These are phyloP conservation scores for Diplazon laetatorius DNA, from an alignment of 2,888 invertebrate species.

Conservation along the genomic window DNA sequence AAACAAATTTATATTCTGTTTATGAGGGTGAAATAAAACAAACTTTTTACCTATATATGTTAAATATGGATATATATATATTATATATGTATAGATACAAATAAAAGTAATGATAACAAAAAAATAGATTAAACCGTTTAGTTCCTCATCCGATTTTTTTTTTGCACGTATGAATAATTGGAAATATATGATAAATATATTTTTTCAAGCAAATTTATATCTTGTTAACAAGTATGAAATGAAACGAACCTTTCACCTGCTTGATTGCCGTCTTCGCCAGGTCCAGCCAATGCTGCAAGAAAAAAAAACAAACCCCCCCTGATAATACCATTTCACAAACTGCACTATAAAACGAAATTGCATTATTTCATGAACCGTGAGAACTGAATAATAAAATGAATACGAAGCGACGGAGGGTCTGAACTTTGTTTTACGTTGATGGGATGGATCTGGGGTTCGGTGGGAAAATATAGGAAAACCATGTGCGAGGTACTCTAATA, in stretches of 20 bases:
- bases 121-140: too few species aligned
- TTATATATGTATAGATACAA: too few species aligned
- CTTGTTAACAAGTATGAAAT: not conserved
- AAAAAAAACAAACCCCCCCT: too few species aligned
- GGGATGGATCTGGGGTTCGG: slow-evolving; percentile 37
- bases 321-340: slow-evolving; percentile 17
- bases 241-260: slow-evolving; percentile 92
- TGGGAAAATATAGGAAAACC: slow-evolving; percentile 15
- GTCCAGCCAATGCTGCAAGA: slow-evolving; percentile 96
- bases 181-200: too few species aligned
- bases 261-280: slow-evolving; percentile 94
- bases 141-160: too few species aligned
- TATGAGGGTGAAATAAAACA: too few species aligned
- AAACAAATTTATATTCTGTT: too few species aligned
- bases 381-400: slow-evolving; percentile 32
- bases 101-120: too few species aligned
- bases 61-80: too few species aligned
- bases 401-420: slow-evolving; percentile 31
- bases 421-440: slow-evolving; percentile 48
- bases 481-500: slow-evolving; percentile 6
- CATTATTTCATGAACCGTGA: not conserved
- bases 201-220: too few species aligned
- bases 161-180: too few species aligned
- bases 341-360: slow-evolving; percentile 10
- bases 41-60: too few species aligned